Conservation (phyloP, 35 echinoderm and acorn worm genomes). For the Ophioderma brevispina region DNA sequence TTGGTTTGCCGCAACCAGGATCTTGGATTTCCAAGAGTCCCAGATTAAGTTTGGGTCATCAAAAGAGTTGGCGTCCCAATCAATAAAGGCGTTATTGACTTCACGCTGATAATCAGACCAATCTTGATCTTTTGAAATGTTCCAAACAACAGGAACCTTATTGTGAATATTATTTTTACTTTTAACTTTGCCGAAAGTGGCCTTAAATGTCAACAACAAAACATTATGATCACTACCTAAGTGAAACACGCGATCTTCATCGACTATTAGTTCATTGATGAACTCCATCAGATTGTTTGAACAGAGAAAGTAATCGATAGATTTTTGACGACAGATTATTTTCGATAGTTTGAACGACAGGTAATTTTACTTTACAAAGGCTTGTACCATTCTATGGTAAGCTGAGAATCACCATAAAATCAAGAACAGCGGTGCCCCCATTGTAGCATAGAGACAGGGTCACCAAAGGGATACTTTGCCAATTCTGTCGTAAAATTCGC, state of each 20-base stretch:
- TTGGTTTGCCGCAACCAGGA: too few relatives aligned
- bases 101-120: too few relatives aligned
- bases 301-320: slow-evolving; percentile 15
- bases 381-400: background rate
- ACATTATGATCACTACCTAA: slow-evolving; percentile 15
- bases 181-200: too few relatives aligned
- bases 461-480: background rate
- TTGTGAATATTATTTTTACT: too few relatives aligned
- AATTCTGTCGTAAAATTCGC: slow-evolving; percentile 24
- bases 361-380: background rate
- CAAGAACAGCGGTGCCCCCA: slow-evolving; percentile 1
- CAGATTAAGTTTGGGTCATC: too few relatives aligned
- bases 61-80: too few relatives aligned
- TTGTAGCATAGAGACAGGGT: background rate
- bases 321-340: background rate
- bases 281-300: background rate
- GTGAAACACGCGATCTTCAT: background rate
- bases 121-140: too few relatives aligned
- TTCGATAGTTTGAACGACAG: background rate
- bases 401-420: background rate
- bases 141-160: too few relatives aligned
- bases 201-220: background rate
- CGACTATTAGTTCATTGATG: background rate
- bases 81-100: too few relatives aligned
- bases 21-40: too few relatives aligned